Conservation (phyloP, 2,113 vertebrate genomes). For the Pygoscelis antarcticus region DNA sequence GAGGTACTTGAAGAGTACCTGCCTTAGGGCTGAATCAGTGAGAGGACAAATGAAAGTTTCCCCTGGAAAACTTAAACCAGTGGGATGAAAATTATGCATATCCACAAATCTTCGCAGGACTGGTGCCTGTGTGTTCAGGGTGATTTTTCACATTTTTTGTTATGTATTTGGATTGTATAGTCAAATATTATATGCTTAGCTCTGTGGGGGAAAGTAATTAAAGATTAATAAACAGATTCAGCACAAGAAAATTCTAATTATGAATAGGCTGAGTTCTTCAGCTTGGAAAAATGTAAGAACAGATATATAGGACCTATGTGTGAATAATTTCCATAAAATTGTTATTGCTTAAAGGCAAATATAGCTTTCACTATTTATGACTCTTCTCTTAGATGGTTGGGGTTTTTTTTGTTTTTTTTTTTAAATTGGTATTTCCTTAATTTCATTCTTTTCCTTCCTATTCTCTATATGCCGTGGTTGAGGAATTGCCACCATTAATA, state of each 20-base stretch:
- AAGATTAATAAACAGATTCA: slow-evolving; percentile 16
- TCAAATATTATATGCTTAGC: neutral
- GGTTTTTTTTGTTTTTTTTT: neutral
- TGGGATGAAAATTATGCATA: neutral
- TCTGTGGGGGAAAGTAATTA: neutral
- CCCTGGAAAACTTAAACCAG: neutral
- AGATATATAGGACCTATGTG: neutral
- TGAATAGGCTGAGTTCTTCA: neutral
- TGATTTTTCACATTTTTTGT: neutral
- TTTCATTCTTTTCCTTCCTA: neutral
- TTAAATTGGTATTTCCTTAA: neutral
- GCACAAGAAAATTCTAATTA: neutral
- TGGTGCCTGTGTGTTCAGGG: neutral
- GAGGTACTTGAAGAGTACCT: neutral
- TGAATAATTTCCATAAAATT: neutral
- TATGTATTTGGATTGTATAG: neutral
- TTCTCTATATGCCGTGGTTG: neutral
- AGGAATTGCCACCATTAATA: slow-evolving; percentile 59
- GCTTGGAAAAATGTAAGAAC: neutral
- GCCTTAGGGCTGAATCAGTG: neutral
- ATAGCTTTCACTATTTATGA: neutral
- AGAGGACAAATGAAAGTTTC: neutral
- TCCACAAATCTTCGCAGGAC: neutral
- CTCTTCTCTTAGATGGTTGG: neutral
- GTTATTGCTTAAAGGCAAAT: slow-evolving; percentile 18